These are phyloP conservation scores for Porites lobata DNA, from an alignment of 92 coral and sea anemone species.

Conservation along the genomic window DNA sequence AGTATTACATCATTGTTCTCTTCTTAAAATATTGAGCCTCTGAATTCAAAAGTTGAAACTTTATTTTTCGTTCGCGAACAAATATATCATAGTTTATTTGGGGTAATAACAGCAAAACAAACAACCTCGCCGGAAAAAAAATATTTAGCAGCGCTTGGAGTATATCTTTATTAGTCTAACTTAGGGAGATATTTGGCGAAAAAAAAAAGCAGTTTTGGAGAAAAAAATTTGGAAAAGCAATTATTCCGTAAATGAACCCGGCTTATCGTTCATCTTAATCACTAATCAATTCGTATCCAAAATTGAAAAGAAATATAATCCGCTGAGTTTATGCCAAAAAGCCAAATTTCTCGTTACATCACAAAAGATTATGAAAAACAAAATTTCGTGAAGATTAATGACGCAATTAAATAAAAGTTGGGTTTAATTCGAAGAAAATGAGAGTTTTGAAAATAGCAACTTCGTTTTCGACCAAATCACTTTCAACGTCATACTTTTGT, in stretches of 20 bases:
- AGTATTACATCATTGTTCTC: background rate
- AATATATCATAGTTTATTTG: background rate
- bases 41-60: background rate
- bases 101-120: background rate
- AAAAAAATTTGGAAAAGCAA: background rate
- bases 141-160: background rate
- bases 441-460: background rate
- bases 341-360: background rate
- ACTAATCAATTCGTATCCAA: constrained; percentile 15
- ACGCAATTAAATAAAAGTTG: constrained; percentile 4
- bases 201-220: too few relatives aligned
- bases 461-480: background rate
- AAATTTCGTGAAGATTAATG: background rate
- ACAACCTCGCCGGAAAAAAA: background rate
- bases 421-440: background rate
- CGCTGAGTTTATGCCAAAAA: background rate
- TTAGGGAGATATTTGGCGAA: too few relatives aligned
- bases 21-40: background rate
- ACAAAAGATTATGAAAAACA: background rate
- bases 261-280: background rate
- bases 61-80: background rate
- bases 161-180: background rate
- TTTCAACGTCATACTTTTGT: background rate
- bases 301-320: background rate
- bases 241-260: constrained; percentile 7